Evolutionary conservation across 2,113 vertebrate species (phyloP).

Genomic region (Hiodon alosoides): DNA sequence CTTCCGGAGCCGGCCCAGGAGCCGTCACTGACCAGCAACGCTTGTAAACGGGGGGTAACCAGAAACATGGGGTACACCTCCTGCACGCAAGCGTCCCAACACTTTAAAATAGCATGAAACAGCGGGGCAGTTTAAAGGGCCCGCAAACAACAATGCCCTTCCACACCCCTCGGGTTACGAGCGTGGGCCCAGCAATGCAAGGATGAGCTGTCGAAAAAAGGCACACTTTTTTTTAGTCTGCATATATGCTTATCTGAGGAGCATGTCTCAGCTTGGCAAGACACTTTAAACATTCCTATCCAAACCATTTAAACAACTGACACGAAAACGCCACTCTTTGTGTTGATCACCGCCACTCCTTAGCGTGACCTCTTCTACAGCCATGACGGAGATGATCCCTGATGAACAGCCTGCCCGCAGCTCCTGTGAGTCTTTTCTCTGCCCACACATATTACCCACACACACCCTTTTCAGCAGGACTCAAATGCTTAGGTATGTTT

Average conservation of each 20-base stretch:
- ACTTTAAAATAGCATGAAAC: too few species aligned
- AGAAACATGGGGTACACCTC: too few species aligned
- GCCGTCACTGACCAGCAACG: too few species aligned
- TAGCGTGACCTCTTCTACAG: neutral
- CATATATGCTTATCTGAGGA: conserved; percentile 41
- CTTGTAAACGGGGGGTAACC: too few species aligned
- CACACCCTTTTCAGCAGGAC: too few species aligned
- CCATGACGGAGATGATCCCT: neutral
- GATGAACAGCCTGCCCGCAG: neutral
- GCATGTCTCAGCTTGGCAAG: conserved; percentile 25
- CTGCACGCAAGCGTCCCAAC: too few species aligned
- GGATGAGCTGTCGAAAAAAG: neutral
- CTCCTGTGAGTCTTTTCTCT: too few species aligned
- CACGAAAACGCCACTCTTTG: conserved; percentile 38
- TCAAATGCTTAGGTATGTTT: too few species aligned
- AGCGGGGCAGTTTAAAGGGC: too few species aligned
- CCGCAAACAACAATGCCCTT: neutral
- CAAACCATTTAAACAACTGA: conserved; percentile 45
- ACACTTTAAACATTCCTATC: conserved; percentile 32
- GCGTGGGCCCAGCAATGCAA: neutral
- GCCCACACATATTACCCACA: too few species aligned
- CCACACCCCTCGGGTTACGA: neutral
- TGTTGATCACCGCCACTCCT: neutral
- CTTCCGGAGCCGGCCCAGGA: neutral
- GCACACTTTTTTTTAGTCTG: neutral